Base-by-base conservation (phyloP, 2,113 vertebrate genomes). In the Phainopepla nitens region DNA sequence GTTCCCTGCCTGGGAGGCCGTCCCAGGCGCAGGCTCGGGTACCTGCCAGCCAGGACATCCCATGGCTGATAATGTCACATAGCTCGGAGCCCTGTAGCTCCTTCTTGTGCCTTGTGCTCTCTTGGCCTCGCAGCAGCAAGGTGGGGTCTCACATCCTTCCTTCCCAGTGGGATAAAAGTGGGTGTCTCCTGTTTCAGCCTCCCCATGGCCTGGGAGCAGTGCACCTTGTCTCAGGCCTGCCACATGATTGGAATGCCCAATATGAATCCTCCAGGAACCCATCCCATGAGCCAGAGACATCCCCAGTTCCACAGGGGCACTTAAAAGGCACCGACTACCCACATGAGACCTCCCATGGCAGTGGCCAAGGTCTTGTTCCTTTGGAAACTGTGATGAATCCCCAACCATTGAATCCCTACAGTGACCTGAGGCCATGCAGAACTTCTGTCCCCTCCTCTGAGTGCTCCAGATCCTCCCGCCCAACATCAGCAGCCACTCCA, bases 1-100 rank as follows among this genome's bases (percentile, higher is more conserved):
- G 0, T 58, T 94, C 62, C 65, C 71, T 4, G 2, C 28, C 66
- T 61, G 45, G 75, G 71, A 86, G 36, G 39, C 45, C 0, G 1
- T 54, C 57, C 73, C 90, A 85, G 65, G 60, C 10, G 0, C 65
- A 87, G 61, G 28, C 68, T 70, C 1, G 1, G n/a, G 60, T 42
- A 76, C 82, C 78, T 71, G 89, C 79, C 89, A 93, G 41, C 33
- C 53, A 79, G 89, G 76, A 84, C 0, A 0, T 88, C 88, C 75
- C 17, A 15, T 4, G 11, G 51, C 61, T 85, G 57, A 80, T 72
- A 95, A 73, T 6, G 39, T 3, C 44, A 36, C 49, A 45, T 15
- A 68, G n/a, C n/a, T 85, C 1, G 1, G 56, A 90, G 78, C 18
- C 41, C n/a, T 82, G 69, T 6, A 72, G 22, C 65, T 93, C 44